A percentile compares a stretch with the other conserved stretches of the same genome.
These are phyloP conservation scores for Zaprionus ornatus DNA, from an alignment of 1,140 invertebrate species.

Conservation along the genomic window DNA sequence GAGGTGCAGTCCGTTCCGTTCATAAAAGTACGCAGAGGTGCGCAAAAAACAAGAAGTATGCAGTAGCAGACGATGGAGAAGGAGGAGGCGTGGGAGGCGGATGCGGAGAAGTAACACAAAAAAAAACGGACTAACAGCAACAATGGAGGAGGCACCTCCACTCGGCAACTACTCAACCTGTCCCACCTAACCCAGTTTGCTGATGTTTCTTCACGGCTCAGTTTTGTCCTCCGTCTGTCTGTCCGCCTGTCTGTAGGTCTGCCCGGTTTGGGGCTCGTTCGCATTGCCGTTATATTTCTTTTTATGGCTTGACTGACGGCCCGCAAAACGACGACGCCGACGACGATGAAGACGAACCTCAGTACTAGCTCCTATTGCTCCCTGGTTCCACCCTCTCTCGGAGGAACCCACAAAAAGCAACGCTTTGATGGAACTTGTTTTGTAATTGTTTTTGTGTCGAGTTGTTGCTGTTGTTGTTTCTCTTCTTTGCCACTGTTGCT, in stretches of 20 bases:
- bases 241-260: constrained; percentile 3
- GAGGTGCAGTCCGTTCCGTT: constrained; percentile 29
- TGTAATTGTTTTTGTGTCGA: constrained; percentile 76
- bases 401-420: constrained; percentile 34
- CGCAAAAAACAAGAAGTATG: constrained; percentile 34
- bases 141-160: constrained; percentile 43
- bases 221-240: constrained; percentile 38
- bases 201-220: constrained; percentile 59
- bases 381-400: background rate
- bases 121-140: constrained; percentile 25
- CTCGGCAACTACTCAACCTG: constrained; percentile 35
- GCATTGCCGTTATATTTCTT: constrained; percentile 67
- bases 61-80: constrained; percentile 3
- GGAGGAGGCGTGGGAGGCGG: background rate
- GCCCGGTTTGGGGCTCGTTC: constrained; percentile 32
- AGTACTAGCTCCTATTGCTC: background rate
- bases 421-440: constrained; percentile 65
- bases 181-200: constrained; percentile 63
- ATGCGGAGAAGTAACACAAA: background rate
- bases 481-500: constrained; percentile 23
- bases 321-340: constrained; percentile 66
- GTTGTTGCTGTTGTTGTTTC: constrained; percentile 18
- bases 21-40: constrained; percentile 66
- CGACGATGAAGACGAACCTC: constrained; percentile 28
- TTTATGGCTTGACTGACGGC: constrained; percentile 72